These are phyloP conservation scores for Dermochelys coriacea DNA, from an alignment of 2,797 vertebrate genomes.

Conservation along the genomic window DNA sequence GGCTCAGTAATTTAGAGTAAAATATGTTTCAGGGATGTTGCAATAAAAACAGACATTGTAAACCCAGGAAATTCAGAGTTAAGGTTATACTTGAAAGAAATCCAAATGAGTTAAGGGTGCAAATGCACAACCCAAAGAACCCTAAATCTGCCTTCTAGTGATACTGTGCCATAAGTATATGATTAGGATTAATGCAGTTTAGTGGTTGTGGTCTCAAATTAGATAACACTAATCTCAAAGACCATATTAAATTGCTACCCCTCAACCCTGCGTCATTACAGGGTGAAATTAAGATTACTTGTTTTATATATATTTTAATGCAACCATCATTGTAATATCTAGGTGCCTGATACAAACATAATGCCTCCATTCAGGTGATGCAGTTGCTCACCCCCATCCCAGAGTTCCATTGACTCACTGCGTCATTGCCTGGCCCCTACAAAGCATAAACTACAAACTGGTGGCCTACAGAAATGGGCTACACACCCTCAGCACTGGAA, in stretches of 20 bases:
- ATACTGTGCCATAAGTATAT: background rate
- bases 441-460: background rate
- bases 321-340: background rate
- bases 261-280: background rate
- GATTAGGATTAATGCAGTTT: background rate
- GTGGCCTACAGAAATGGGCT: background rate
- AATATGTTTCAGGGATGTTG: background rate
- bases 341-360: background rate
- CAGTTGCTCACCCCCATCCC: background rate
- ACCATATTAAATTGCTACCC: background rate
- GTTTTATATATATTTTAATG: background rate
- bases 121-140: background rate
- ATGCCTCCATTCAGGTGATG: background rate
- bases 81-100: background rate
- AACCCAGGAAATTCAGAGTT: background rate
- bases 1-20: background rate
- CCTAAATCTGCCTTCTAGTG: background rate
- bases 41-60: background rate
- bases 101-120: background rate
- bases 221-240: background rate
- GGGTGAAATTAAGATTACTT: background rate
- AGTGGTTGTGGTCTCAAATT: background rate
- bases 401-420: background rate
- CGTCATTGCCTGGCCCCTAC: background rate
- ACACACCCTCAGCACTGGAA: background rate